A percentile compares a stretch with the other conserved stretches of the same genome.
phyloP scores from a whole-genome alignment of 2,888 invertebrate genomes.

The Plagodis dolabraria region DNA sequence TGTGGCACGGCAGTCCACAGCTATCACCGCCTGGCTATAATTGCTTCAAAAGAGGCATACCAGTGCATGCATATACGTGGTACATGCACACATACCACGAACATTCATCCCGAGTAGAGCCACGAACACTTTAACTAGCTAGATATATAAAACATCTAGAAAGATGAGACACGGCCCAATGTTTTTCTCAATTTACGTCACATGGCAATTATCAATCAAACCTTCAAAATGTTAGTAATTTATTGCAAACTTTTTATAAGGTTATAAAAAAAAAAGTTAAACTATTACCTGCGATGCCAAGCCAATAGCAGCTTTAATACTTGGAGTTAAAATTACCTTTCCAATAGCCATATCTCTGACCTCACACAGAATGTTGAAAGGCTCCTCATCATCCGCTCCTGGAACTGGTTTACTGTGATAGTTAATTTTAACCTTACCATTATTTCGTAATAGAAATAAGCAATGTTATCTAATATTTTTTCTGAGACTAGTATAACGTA shows the following conservation, averaged over 20 bases:
- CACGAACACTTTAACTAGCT: too few species aligned
- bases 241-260: conserved; percentile 3
- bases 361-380: conserved; percentile 66
- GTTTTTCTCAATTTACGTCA: conserved; percentile 9
- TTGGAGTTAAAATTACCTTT: conserved; percentile 54
- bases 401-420: conserved; percentile 57
- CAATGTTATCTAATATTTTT: too few species aligned
- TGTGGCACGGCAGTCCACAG: too few species aligned
- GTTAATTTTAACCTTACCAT: too few species aligned
- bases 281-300: neutral
- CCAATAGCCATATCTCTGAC: conserved; percentile 71
- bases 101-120: too few species aligned
- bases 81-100: too few species aligned
- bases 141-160: too few species aligned
- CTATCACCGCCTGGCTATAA: too few species aligned
- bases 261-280: neutral
- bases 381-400: conserved; percentile 67
- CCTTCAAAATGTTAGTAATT: neutral
- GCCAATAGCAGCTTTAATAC: conserved; percentile 2
- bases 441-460: too few species aligned
- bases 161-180: neutral
- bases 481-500: too few species aligned
- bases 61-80: too few species aligned
- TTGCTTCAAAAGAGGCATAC: too few species aligned
- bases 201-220: conserved; percentile 5